Evolutionary conservation across 2,888 invertebrate genomes (phyloP).

Genomic region (Chromoteleia sp.): DNA sequence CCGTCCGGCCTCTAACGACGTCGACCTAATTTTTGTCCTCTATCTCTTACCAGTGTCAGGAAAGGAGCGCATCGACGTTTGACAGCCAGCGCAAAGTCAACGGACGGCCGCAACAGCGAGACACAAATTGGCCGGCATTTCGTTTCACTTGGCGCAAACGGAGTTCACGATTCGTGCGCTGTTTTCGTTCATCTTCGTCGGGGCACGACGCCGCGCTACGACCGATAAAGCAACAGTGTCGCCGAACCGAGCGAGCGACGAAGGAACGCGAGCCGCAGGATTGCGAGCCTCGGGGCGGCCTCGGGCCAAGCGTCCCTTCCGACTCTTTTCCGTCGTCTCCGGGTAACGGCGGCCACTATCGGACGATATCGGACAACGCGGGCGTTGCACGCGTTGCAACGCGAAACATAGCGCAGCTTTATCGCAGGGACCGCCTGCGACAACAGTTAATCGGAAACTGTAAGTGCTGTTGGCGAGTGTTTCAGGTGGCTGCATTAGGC

Average conservation of each 20-base stretch:
- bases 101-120: constrained; percentile 8
- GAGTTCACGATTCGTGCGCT: constrained; percentile 38
- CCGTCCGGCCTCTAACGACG: constrained; percentile 19
- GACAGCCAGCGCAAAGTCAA: constrained; percentile 27
- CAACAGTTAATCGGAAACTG: constrained; percentile 64
- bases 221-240: neutral
- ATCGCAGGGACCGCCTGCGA: constrained; percentile 53
- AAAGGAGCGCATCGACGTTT: neutral
- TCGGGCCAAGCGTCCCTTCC: too few relatives aligned
- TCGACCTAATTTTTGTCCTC: constrained; percentile 63
- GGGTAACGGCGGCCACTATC: too few relatives aligned
- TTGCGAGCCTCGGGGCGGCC: too few relatives aligned
- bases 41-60: constrained; percentile 48
- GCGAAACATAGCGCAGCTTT: constrained; percentile 54
- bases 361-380: too few relatives aligned
- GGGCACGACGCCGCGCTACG: constrained; percentile 3
- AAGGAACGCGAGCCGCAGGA: too few relatives aligned
- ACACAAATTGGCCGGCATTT: constrained; percentile 27
- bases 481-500: constrained; percentile 62
- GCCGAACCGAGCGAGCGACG: neutral
- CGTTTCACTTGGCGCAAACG: constrained; percentile 19
- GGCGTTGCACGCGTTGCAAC: constrained; percentile 60
- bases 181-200: constrained; percentile 1
- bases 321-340: too few relatives aligned
- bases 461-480: constrained; percentile 61